These are phyloP conservation scores for Raja brachyura DNA, from an alignment of 2,113 vertebrate genomes.

Conservation along the genomic window DNA sequence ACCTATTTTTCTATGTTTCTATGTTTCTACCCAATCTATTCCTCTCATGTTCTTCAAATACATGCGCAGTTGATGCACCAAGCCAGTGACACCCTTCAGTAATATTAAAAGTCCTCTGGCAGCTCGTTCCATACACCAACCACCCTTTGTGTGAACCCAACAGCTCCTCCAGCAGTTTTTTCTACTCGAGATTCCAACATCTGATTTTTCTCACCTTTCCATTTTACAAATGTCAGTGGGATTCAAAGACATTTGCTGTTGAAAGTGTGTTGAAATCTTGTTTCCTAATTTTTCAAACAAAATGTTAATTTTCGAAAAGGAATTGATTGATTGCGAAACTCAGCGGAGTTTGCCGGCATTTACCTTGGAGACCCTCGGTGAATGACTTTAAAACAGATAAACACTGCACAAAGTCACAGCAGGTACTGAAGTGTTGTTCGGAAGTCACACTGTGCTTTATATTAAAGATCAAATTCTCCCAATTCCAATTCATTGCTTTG, in stretches of 20 bases:
- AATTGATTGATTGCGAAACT: neutral
- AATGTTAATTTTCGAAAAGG: conserved; percentile 25
- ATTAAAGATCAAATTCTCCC: conserved; percentile 20
- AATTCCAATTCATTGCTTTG: neutral
- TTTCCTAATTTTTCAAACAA: neutral
- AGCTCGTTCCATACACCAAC: no score
- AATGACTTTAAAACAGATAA: neutral
- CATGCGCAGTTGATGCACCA: no score
- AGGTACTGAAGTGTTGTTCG: neutral
- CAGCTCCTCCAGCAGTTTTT: no score
- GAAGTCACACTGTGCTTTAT: neutral
- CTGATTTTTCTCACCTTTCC: no score
- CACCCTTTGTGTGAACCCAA: no score
- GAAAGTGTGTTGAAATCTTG: neutral
- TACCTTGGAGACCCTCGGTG: neutral
- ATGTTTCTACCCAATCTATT: no score
- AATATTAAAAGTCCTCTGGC: no score
- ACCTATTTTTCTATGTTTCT: no score
- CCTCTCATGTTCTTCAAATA: no score
- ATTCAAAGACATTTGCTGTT: neutral
- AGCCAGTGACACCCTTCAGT: no score
- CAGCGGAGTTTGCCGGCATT: neutral
- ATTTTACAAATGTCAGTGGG: neutral
- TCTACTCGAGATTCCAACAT: no score
- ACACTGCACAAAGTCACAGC: neutral